Percentiles rank a stretch among this genome's conserved stretches.
These are phyloP conservation scores for Sorex araneus DNA, from an alignment of 2,113 vertebrate genomes.

Conservation along the genomic window DNA sequence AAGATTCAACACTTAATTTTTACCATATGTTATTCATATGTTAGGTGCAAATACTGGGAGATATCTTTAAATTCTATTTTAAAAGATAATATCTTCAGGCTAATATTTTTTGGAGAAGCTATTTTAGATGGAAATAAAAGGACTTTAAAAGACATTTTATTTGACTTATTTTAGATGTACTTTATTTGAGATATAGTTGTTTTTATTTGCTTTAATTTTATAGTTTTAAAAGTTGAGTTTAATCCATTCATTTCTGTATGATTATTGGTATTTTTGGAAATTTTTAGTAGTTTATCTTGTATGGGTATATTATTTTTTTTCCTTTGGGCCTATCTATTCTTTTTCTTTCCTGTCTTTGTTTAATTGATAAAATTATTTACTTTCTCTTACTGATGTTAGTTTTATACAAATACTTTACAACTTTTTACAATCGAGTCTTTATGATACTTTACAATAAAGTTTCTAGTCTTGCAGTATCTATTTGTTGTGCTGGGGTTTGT, in stretches of 20 bases:
- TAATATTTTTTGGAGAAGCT: background rate
- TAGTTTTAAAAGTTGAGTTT: background rate
- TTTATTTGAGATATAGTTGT: slow-evolving; percentile 5
- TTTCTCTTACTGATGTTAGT: slow-evolving; percentile 2
- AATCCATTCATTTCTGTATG: background rate
- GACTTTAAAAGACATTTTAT: slow-evolving; percentile 14
- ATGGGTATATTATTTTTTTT: no score
- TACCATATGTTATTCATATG: background rate
- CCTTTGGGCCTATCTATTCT: background rate
- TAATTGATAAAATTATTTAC: slow-evolving; percentile 20
- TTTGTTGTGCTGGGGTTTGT: background rate
- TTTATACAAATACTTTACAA: slow-evolving; percentile 35
- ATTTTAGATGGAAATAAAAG: slow-evolving; percentile 64
- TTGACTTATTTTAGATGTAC: slow-evolving; percentile 22
- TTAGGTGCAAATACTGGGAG: background rate
- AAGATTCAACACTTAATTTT: background rate
- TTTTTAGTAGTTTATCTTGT: background rate
- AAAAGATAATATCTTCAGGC: slow-evolving; percentile 19
- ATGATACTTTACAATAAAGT: slow-evolving; percentile 16
- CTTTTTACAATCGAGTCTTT: background rate
- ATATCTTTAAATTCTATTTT: background rate
- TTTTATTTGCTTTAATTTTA: background rate
- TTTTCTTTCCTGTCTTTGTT: background rate
- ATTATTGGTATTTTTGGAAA: background rate
- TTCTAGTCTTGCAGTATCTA: background rate